These are phyloP conservation scores for Petromus typicus DNA, from an alignment of 2,113 vertebrate species.

Conservation along the genomic window DNA sequence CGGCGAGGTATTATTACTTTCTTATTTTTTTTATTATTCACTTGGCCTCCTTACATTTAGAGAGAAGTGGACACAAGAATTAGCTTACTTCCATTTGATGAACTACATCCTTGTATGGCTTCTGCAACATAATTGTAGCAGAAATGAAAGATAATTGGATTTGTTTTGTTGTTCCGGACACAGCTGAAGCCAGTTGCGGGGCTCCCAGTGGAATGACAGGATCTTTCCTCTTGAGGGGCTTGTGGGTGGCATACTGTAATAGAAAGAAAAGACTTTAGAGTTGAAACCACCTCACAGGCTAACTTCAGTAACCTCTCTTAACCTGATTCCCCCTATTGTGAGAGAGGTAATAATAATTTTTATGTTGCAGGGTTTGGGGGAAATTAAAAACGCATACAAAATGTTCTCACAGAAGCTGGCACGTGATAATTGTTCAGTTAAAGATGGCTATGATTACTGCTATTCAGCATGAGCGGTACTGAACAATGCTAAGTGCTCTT, in stretches of 20 bases:
- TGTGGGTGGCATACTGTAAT: background rate
- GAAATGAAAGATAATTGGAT: background rate
- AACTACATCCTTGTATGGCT: background rate
- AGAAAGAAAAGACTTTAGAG: background rate
- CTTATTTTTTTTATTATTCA: background rate
- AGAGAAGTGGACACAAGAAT: background rate
- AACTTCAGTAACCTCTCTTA: slow-evolving; percentile 62
- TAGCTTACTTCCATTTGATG: background rate
- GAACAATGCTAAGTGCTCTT: slow-evolving; percentile 64
- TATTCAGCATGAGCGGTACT: slow-evolving; percentile 39
- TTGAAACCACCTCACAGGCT: background rate
- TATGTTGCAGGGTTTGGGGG: slow-evolving; percentile 16
- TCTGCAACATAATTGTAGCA: background rate
- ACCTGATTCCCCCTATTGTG: slow-evolving; percentile 40
- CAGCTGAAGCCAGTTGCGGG: background rate
- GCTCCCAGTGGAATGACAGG: background rate
- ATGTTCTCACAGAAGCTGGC: slow-evolving; percentile 49
- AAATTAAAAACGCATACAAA: slow-evolving; percentile 73
- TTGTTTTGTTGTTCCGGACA: background rate
- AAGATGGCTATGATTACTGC: slow-evolving; percentile 66
- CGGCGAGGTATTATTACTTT: background rate
- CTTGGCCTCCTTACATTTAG: background rate
- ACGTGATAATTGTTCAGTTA: slow-evolving; percentile 74
- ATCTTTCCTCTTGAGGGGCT: background rate
- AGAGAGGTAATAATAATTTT: slow-evolving; percentile 59